Evolutionary conservation across 2,888 invertebrate species (phyloP).

Genomic region (Endotricha flammealis): DNA sequence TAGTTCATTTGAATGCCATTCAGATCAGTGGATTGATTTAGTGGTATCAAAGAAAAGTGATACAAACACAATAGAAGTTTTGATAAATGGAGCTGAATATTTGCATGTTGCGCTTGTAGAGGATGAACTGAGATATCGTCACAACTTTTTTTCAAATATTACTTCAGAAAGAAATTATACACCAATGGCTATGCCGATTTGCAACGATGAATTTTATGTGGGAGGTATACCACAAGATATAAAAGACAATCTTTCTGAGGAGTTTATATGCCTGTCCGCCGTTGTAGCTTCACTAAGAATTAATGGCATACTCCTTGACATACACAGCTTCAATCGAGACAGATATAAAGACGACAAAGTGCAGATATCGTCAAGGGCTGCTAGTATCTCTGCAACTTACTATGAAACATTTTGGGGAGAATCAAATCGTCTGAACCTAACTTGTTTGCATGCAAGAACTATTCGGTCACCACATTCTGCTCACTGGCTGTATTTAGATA

Average conservation of each 20-base stretch:
- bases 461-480: slow-evolving; percentile 37
- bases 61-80: slow-evolving; percentile 54
- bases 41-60: slow-evolving; percentile 45
- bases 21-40: slow-evolving; percentile 62
- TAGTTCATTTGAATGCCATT: slow-evolving; percentile 48
- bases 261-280: slow-evolving; percentile 44
- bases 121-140: slow-evolving; percentile 22
- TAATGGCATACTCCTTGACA: slow-evolving; percentile 45
- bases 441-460: slow-evolving; percentile 54
- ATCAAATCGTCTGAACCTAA: slow-evolving; percentile 55
- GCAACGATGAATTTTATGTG: slow-evolving; percentile 54
- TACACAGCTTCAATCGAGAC: slow-evolving; percentile 47
- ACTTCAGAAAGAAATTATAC: neutral
- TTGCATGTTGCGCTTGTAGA: slow-evolving; percentile 44
- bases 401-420: slow-evolving; percentile 60
- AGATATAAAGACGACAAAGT: slow-evolving; percentile 40
- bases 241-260: slow-evolving; percentile 32
- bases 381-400: slow-evolving; percentile 63
- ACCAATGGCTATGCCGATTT: slow-evolving; percentile 26
- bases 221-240: slow-evolving; percentile 47
- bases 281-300: slow-evolving; percentile 47
- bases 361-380: slow-evolving; percentile 60
- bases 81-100: slow-evolving; percentile 56
- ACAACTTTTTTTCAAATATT: slow-evolving; percentile 2
- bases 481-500: slow-evolving; percentile 57